Evolutionary conservation across 2,797 vertebrate genomes (phyloP).

Genomic region (Poecilia picta): DNA sequence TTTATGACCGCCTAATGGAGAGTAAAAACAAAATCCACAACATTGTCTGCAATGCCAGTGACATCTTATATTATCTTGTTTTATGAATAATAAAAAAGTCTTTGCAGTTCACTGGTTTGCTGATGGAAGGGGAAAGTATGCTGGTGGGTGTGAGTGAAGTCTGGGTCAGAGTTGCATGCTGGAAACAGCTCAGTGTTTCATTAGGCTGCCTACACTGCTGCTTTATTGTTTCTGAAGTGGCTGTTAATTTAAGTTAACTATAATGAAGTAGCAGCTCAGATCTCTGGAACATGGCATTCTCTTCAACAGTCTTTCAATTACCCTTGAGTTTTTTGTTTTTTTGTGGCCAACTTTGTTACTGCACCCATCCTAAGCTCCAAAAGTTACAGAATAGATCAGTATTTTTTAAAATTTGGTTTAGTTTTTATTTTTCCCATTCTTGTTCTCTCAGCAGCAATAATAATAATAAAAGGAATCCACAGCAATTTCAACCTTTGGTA

Average conservation of each 20-base stretch:
- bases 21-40: slow-evolving; percentile 55
- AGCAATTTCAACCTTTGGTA: not conserved
- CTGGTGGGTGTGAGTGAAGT: slow-evolving; percentile 70
- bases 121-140: slow-evolving; percentile 76
- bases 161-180: slow-evolving; percentile 65
- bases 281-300: slow-evolving; percentile 32
- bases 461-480: not conserved
- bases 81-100: slow-evolving; percentile 78
- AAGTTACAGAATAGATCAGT: not conserved
- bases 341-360: slow-evolving; percentile 11
- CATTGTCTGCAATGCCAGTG: slow-evolving; percentile 61
- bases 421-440: not conserved
- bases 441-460: not conserved
- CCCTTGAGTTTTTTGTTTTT: not conserved
- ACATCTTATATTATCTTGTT: slow-evolving; percentile 72
- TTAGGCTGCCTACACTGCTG: slow-evolving; percentile 59
- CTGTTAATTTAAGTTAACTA: slow-evolving; percentile 68
- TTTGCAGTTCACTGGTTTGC: slow-evolving; percentile 73
- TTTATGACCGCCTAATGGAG: slow-evolving; percentile 74
- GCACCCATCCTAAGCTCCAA: not conserved
- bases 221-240: slow-evolving; percentile 75
- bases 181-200: slow-evolving; percentile 73
- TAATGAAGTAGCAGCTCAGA: slow-evolving; percentile 59
- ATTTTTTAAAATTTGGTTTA: not conserved
- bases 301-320: slow-evolving; percentile 21